Evolutionary conservation across 2,888 invertebrate genomes (phyloP).

Genomic region (Graphium colonna): DNA sequence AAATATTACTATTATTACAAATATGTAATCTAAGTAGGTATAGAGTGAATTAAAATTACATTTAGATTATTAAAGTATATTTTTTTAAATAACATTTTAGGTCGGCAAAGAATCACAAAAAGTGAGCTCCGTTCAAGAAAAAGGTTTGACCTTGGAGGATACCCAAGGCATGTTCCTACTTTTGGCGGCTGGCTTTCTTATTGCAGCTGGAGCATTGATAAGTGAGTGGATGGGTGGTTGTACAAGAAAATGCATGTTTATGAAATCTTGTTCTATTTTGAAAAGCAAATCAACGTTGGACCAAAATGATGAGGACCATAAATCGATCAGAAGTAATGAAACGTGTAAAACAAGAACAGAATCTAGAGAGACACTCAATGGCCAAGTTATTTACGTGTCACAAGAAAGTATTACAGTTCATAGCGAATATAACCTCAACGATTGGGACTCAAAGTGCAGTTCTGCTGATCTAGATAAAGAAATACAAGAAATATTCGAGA

Average conservation of each 20-base stretch:
- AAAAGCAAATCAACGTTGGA: too few relatives aligned
- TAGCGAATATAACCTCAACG: slow-evolving; percentile 41
- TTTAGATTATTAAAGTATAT: neutral
- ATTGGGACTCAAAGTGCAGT: slow-evolving; percentile 56
- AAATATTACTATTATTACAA: too few relatives aligned
- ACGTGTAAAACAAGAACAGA: slow-evolving; percentile 38
- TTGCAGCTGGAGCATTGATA: slow-evolving; percentile 81
- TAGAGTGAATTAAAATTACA: too few relatives aligned
- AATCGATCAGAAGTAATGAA: slow-evolving; percentile 32
- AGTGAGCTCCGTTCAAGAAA: slow-evolving; percentile 80
- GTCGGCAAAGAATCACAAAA: slow-evolving; percentile 64
- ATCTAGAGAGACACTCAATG: slow-evolving; percentile 57
- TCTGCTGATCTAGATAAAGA: slow-evolving; percentile 65
- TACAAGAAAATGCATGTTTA: slow-evolving; percentile 75
- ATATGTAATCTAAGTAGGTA: too few relatives aligned
- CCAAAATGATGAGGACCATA: slow-evolving; percentile 25
- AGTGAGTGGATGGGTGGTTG: slow-evolving; percentile 87
- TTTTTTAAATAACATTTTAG: slow-evolving; percentile 40
- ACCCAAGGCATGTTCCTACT: slow-evolving; percentile 91
- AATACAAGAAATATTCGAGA: slow-evolving; percentile 64
- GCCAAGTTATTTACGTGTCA: slow-evolving; percentile 56
- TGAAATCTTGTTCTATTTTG: slow-evolving; percentile 26
- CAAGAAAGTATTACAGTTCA: slow-evolving; percentile 57
- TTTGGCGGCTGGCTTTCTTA: slow-evolving; percentile 83
- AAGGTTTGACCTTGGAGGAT: slow-evolving; percentile 87